A percentile compares a stretch with the other conserved stretches of the same genome.
These are phyloP conservation scores for Folsomia manolachei DNA, from an alignment of 2,888 invertebrate species.

Conservation along the genomic window DNA sequence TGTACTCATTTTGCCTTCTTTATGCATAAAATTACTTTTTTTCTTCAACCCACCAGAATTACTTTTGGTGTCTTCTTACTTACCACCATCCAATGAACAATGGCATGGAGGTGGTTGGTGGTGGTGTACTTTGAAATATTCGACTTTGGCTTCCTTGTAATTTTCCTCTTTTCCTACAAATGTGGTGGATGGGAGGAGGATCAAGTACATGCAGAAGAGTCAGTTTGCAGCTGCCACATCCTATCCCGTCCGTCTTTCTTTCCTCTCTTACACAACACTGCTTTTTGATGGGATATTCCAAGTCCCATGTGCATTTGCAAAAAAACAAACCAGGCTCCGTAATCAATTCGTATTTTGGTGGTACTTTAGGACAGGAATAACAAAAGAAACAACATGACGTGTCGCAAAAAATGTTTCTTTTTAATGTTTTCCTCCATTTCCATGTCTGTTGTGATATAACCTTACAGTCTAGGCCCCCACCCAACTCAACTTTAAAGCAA, in stretches of 20 bases:
- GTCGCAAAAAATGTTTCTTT: neutral
- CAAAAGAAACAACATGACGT: conserved; percentile 1
- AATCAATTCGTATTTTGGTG: conserved; percentile 19
- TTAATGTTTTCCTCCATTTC: neutral
- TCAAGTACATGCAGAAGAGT: neutral
- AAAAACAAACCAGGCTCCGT: conserved; percentile 1
- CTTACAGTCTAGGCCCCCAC: neutral
- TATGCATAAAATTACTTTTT: conserved; percentile 23
- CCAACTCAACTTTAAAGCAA: neutral
- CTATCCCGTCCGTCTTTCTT: neutral
- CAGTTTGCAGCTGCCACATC: conserved; percentile 10
- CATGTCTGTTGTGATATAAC: neutral
- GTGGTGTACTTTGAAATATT: neutral
- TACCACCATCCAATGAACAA: neutral
- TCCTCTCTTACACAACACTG: neutral
- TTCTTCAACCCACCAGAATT: conserved; percentile 12
- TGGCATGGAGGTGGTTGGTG: no score
- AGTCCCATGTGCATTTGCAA: conserved; percentile 14
- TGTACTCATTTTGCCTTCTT: no score
- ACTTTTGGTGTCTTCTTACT: conserved; percentile 11
- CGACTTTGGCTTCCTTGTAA: neutral
- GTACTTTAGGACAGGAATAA: conserved; percentile 2
- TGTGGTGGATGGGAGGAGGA: neutral
- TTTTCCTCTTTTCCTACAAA: neutral
- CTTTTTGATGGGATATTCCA: no score